These are phyloP conservation scores for Danio aesculapii DNA, from an alignment of 2,797 vertebrate genomes.

Conservation along the genomic window DNA sequence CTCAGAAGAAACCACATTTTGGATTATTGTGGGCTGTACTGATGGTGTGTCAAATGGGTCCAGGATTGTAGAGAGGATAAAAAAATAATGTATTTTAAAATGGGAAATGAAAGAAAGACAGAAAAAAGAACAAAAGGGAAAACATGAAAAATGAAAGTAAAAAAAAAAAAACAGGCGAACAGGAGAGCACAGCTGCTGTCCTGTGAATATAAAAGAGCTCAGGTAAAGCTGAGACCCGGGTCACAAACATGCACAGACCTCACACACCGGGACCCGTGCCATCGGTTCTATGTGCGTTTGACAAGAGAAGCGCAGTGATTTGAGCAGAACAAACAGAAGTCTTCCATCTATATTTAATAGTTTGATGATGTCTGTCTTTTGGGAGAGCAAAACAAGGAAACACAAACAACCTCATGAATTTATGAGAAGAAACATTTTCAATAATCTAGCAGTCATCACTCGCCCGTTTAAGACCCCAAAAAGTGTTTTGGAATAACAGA, in stretches of 20 bases:
- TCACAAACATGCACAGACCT: constrained; percentile 20
- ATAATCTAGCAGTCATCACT: constrained; percentile 48
- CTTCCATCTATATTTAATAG: constrained; percentile 55
- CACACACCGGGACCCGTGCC: constrained; percentile 8
- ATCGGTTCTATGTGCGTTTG: background rate
- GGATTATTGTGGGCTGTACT: constrained; percentile 77
- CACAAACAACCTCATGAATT: constrained; percentile 48
- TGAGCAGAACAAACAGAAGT: constrained; percentile 45
- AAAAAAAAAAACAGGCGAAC: constrained; percentile 1
- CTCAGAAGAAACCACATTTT: constrained; percentile 79
- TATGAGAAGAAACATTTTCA: constrained; percentile 41
- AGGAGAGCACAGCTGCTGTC: constrained; percentile 31
- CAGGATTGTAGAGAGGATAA: constrained; percentile 71
- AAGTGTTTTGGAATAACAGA: constrained; percentile 27
- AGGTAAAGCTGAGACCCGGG: constrained; percentile 43
- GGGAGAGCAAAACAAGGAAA: constrained; percentile 43
- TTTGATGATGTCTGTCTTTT: constrained; percentile 40
- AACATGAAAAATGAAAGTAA: constrained; percentile 20
- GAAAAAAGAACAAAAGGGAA: constrained; percentile 29
- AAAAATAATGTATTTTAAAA: constrained; percentile 59
- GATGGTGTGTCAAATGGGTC: constrained; percentile 74
- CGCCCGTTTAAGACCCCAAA: background rate
- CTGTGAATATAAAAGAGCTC: constrained; percentile 46
- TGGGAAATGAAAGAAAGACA: constrained; percentile 11
- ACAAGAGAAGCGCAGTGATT: constrained; percentile 50